phyloP scores from a whole-genome alignment of 2,113 vertebrate genomes.

The Periophthalmodon schlosseri region DNA sequence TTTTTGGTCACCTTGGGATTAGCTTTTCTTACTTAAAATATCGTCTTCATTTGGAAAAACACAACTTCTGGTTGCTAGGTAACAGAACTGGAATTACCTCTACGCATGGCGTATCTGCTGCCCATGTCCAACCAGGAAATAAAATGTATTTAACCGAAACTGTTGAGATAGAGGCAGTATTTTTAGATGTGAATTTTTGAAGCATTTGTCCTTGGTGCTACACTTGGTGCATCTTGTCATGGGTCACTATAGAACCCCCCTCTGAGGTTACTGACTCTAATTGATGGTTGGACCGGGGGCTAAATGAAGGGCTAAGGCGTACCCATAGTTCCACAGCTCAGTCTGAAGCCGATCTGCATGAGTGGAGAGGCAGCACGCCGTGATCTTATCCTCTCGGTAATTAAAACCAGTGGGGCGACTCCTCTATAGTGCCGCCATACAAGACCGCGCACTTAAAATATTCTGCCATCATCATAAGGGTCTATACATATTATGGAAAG shows the following conservation, averaged over 20 bases:
- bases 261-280: slow-evolving; percentile 16
- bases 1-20: no score
- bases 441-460: neutral
- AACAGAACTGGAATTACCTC: no score
- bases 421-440: neutral
- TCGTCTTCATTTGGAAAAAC: no score
- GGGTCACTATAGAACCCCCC: neutral
- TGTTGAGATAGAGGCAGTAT: no score
- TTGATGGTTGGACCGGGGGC: slow-evolving; percentile 13
- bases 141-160: no score
- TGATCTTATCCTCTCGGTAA: slow-evolving; percentile 4
- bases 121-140: no score
- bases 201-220: neutral
- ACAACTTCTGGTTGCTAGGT: no score
- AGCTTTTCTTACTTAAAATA: no score
- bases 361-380: slow-evolving; percentile 11
- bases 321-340: slow-evolving; percentile 12
- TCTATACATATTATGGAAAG: neutral
- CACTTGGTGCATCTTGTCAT: neutral
- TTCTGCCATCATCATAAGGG: slow-evolving; percentile 3
- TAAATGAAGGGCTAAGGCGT: slow-evolving; percentile 35
- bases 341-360: slow-evolving; percentile 23
- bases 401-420: slow-evolving; percentile 2
- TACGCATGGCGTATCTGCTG: no score
- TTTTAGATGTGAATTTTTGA: neutral